Percentiles rank a stretch among this genome's conserved stretches.
Evolutionary conservation across 53 echinoderm and acorn worm species (phyloP).

Genomic region (Crossaster papposus): DNA sequence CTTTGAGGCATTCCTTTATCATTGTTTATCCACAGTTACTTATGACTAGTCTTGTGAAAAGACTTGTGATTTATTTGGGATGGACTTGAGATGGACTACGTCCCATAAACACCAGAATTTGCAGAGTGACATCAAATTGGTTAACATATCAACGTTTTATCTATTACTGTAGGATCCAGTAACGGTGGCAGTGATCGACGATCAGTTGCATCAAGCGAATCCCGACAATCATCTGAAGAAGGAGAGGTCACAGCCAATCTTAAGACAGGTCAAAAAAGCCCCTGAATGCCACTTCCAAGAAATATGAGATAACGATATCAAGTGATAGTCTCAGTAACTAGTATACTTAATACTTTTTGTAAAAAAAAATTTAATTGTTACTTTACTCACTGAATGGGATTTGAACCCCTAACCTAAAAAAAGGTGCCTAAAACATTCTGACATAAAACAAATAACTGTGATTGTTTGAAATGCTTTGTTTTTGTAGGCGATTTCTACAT

Average conservation of each 20-base stretch:
- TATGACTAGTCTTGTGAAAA: too few species aligned
- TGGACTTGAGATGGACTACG: too few species aligned
- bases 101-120: too few species aligned
- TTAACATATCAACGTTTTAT: neutral
- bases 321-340: too few species aligned
- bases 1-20: too few species aligned
- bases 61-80: too few species aligned
- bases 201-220: constrained; percentile 55
- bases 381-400: neutral
- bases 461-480: neutral
- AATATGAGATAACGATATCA: too few species aligned
- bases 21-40: too few species aligned
- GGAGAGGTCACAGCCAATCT: constrained; percentile 82
- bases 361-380: neutral
- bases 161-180: constrained; percentile 11
- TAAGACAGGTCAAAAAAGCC: constrained; percentile 69
- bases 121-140: neutral
- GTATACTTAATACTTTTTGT: too few species aligned
- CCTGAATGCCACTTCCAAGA: too few species aligned
- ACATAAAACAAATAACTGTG: neutral
- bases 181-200: constrained; percentile 58
- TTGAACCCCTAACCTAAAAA: too few species aligned
- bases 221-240: constrained; percentile 65
- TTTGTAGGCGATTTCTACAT: constrained; percentile 92
- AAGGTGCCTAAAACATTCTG: too few species aligned